Conservation (phyloP, 2,797 vertebrate species). For the Furcifer pardalis region DNA sequence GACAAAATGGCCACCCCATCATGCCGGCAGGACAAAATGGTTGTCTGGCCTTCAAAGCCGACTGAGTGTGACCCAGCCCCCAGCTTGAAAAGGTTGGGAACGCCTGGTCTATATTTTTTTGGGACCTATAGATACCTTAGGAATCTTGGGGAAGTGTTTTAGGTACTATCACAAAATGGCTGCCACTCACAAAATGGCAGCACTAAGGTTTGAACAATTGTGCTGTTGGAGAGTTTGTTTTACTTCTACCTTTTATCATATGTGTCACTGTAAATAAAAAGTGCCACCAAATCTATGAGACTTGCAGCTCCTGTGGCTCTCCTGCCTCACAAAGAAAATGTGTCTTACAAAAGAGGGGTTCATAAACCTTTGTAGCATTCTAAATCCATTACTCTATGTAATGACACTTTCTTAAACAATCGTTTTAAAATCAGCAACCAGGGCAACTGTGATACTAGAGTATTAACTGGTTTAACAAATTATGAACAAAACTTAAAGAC, state of each 20-base stretch:
- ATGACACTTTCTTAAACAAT: not conserved
- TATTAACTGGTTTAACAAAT: no score
- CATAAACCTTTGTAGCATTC: no score
- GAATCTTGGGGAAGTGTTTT: not conserved
- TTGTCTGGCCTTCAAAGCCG: no score
- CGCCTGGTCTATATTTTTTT: no score
- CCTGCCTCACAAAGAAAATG: no score
- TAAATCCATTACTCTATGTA: not conserved
- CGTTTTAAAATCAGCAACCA: not conserved
- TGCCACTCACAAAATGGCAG: not conserved
- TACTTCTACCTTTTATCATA: no score
- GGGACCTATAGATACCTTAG: not conserved
- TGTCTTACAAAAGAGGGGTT: no score
- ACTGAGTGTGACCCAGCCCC: no score
- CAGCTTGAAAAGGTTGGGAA: no score
- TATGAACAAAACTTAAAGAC: not conserved
- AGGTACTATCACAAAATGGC: not conserved
- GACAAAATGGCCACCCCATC: no score
- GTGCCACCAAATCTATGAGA: not conserved
- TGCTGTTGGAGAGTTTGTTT: not conserved
- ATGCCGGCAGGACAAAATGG: no score
- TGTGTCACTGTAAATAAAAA: not conserved
- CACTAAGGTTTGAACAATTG: not conserved
- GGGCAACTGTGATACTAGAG: not conserved
- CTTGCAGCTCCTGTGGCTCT: no score